Evolutionary conservation across 2,797 vertebrate genomes (phyloP).

Genomic region (Lepilemur septentrionalis): DNA sequence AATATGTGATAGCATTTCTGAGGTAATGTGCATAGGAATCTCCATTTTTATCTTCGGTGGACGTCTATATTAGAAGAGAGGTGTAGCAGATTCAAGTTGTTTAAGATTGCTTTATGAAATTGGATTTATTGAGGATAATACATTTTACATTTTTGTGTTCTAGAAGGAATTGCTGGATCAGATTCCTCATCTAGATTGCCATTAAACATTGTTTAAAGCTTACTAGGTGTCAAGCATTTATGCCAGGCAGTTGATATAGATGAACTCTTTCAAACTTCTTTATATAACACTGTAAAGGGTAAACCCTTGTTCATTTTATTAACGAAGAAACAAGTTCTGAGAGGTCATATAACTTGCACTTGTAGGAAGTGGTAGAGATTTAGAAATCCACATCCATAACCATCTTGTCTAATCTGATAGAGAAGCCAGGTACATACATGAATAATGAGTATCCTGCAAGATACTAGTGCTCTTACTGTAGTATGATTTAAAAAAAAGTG

Average conservation of each 20-base stretch:
- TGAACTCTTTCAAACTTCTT: background rate
- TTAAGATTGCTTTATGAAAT: conserved; percentile 29
- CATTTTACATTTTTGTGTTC: conserved; percentile 3
- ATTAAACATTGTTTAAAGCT: conserved; percentile 11
- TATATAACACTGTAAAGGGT: background rate
- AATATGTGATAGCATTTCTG: conserved; percentile 11
- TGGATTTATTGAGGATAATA: conserved; percentile 19
- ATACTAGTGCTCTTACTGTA: background rate
- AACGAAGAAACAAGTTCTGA: conserved; percentile 4
- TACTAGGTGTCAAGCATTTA: background rate
- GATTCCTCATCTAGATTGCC: background rate
- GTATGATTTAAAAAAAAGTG: background rate
- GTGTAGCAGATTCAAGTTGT: background rate
- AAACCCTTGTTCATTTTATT: background rate
- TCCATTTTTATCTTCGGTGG: background rate
- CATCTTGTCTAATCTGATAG: background rate
- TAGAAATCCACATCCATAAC: background rate
- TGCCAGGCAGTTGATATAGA: background rate
- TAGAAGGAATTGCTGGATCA: background rate
- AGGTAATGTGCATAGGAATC: background rate
- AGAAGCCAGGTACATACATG: background rate
- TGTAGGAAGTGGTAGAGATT: background rate
- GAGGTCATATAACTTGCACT: background rate
- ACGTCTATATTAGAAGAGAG: background rate
- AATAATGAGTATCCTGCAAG: background rate